Evolutionary conservation across 2,888 invertebrate species (phyloP), one percentile per base, ranked within the genome.

Genomic region (Linnaemya tessellans): DNA sequence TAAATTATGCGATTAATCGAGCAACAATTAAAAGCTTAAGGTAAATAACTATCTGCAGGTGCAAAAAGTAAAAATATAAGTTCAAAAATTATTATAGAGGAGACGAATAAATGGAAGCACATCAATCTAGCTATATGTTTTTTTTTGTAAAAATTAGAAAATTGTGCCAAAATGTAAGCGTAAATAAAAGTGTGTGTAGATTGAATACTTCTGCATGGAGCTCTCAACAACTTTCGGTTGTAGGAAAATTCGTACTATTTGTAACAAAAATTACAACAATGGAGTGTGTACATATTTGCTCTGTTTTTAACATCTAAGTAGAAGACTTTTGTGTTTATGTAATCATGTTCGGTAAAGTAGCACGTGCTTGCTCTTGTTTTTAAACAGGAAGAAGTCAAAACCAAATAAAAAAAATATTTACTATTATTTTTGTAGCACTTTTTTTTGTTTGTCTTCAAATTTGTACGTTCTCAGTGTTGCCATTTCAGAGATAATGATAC

Each of bases 331-430:
- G 54, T 67, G 80, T 80, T 80, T 81, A 84, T 84, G 64, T 84
- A 78, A 84, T 51, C 81, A 43, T 51, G 73, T 68, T 46, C 78
- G 64, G 81, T 79, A 85, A 81, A 81, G 43, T 80, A 85, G 78
- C 84, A 85, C 84, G 81, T 85, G 84, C 81, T 81, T 74, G 64
- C 70, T 84, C 78, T 70, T 74, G 71, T 60, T 68, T 46, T 62
- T 5, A 20, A 25, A 11, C 25, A 2, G 51, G 67, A 68, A 74
- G 43, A 51, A 75, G 68, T 67, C 41, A 11, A 54, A 75, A 60
- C 54, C 20, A 13, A 54, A 54, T 65, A 25, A 56, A n/a, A 56
- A n/a, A 64, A 49, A 22, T 30, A 3, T 35, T 43, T 56, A 70
- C 68, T 56, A 75, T 62, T 25, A 62, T 62, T 81, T 75, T 62